Evolutionary conservation across 2,888 invertebrate species (phyloP), one percentile per base, ranked within the genome.

Genomic region (Synanthedon myopaeformis): DNA sequence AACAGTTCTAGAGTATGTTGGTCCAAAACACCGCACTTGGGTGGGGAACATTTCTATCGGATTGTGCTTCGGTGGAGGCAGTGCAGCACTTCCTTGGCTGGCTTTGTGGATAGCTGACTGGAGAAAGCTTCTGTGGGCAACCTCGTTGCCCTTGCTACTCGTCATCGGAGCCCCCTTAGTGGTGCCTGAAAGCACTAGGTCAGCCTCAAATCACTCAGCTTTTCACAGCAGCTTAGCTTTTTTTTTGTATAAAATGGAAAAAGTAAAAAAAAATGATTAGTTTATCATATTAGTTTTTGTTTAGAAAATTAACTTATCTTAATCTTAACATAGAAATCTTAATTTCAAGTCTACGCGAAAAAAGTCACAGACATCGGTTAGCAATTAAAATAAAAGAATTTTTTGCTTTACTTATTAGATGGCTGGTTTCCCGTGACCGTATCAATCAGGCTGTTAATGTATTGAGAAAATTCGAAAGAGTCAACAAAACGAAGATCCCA

Each of bases 31-130:
- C 68, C 80, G 89, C 14, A 88, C 89, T 1, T 80, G 74, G 76
- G 81, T 83, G 23, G 88, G 85, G 1, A 89, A 89, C 66, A 79
- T 89, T 72, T 85, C 89, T 1, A 85, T 88, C 45, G 89, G 87
- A 0, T 58, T 88, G 50, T 89, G 71, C 72, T 89, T 85, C 69
- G 88, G 88, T 3, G 58, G 74, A 41, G 89, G 86, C 5, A 83
- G 82, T 57, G 62, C 88, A 54, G 56, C 67, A 1, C 66, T 89
- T 58, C 88, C 89, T 0, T 89, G 89, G 89, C 62, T 89, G 55
- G 88, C 89, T 2, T 64, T 83, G 19, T 79, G 81, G 78, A 59
- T 87, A 45, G 61, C 67, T 0, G 75, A 88, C 66, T 89, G 89
- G 88, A 66, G 78, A 57, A 67, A 58, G n/a, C 75, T 88, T 55